Evolutionary conservation across 2,113 vertebrate species (phyloP).

Genomic region (Petrocephalus microphthalmus): DNA sequence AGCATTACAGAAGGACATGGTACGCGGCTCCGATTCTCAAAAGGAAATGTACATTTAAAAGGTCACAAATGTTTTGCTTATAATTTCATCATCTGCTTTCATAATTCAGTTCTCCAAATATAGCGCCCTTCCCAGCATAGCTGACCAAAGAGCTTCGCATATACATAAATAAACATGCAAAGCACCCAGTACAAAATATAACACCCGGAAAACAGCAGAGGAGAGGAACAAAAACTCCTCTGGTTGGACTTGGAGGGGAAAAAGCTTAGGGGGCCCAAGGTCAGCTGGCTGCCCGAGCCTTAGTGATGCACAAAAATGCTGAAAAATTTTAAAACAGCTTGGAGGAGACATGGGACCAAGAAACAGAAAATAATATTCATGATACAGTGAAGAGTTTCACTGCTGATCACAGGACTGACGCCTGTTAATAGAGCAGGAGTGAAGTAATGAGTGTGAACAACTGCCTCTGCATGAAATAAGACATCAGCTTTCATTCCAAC

Average conservation of each 20-base stretch:
- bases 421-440: neutral
- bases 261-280: neutral
- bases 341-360: neutral
- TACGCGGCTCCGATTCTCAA: neutral
- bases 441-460: neutral
- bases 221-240: neutral
- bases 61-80: neutral
- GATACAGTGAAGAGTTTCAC: neutral
- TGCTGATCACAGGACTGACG: neutral
- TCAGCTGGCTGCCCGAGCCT: neutral
- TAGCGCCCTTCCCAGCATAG: neutral
- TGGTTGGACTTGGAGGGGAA: neutral
- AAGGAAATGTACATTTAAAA: neutral
- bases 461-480: neutral
- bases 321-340: neutral
- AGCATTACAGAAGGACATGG: neutral
- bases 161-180: neutral
- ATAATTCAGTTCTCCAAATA: neutral
- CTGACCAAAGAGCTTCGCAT: neutral
- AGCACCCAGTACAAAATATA: neutral
- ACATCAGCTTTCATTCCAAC: neutral
- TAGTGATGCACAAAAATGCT: neutral
- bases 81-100: neutral
- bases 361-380: neutral
- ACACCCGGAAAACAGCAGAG: neutral